Conservation (phyloP, 1,140 invertebrate species). For the Helicoverpa armigera region DNA sequence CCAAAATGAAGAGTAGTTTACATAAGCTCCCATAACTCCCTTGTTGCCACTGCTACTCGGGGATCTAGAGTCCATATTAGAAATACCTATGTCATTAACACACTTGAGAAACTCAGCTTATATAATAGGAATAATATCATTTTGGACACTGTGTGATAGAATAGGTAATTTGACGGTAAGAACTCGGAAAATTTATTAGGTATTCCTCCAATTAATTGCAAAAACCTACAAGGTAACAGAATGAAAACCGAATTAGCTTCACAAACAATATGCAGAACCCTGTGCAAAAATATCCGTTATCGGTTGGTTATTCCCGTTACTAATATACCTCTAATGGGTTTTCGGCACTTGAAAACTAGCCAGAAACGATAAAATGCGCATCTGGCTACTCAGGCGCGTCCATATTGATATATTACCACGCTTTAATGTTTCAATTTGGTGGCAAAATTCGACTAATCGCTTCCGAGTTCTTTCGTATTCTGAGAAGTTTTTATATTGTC, state of each 20-base stretch:
- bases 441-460: conserved; percentile 69
- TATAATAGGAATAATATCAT: too few relatives aligned
- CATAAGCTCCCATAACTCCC: too few relatives aligned
- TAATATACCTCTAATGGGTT: conserved; percentile 79
- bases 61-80: too few relatives aligned
- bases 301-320: conserved; percentile 69
- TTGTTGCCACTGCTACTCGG: too few relatives aligned
- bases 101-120: too few relatives aligned
- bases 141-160: too few relatives aligned
- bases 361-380: conserved; percentile 81
- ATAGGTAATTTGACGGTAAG: too few relatives aligned
- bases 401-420: conserved; percentile 76
- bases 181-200: too few relatives aligned
- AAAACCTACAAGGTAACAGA: not conserved
- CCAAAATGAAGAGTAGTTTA: too few relatives aligned
- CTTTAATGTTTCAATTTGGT: conserved; percentile 73
- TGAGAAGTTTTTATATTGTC: conserved; percentile 23
- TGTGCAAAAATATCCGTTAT: conserved; percentile 74
- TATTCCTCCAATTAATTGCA: too few relatives aligned
- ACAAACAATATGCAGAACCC: conserved; percentile 29
- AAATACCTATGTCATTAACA: too few relatives aligned
- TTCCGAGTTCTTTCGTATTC: conserved; percentile 54
- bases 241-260: not conserved
- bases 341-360: conserved; percentile 83
- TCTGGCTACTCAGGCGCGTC: conserved; percentile 74